phyloP scores from a whole-genome alignment of 1,140 invertebrate species.

The Yoshiicerus persimilis region DNA sequence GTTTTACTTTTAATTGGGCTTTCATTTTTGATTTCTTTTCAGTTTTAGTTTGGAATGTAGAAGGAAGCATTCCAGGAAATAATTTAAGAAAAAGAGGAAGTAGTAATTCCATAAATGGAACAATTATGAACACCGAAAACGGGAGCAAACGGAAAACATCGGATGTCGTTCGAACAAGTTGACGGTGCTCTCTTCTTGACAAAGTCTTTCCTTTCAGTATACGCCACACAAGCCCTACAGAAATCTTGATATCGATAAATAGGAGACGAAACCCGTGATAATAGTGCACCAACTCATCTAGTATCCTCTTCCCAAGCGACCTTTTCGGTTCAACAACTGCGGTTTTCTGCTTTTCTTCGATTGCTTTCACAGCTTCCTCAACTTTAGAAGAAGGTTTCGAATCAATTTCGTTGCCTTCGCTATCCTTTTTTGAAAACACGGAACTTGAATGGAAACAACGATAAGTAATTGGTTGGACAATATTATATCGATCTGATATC shows the following conservation, averaged over 20 bases:
- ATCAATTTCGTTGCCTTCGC: background rate
- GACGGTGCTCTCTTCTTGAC: conserved; percentile 83
- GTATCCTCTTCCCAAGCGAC: conserved; percentile 69
- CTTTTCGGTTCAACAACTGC: conserved; percentile 62
- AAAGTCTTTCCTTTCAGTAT: conserved; percentile 84
- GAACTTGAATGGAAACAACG: background rate
- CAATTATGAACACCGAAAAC: conserved; percentile 95
- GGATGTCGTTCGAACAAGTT: conserved; percentile 88
- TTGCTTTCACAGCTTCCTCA: conserved; percentile 79
- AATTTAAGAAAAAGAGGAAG: conserved; percentile 93
- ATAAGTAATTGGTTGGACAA: background rate
- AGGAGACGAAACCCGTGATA: conserved; percentile 96
- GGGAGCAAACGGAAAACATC: conserved; percentile 96
- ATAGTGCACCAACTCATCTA: conserved; percentile 80
- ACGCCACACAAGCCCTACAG: conserved; percentile 73
- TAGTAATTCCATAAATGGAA: conserved; percentile 97
- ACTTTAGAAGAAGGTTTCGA: conserved; percentile 81
- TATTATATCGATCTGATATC: background rate
- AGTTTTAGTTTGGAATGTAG: conserved; percentile 90
- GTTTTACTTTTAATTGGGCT: conserved; percentile 86
- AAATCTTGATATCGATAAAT: conserved; percentile 89
- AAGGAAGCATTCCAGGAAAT: conserved; percentile 96
- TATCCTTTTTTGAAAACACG: background rate
- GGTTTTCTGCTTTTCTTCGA: conserved; percentile 65
- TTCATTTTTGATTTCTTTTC: conserved; percentile 93